Evolutionary conservation across 1,140 invertebrate genomes (phyloP).

Genomic region (Papilio polyxenes): DNA sequence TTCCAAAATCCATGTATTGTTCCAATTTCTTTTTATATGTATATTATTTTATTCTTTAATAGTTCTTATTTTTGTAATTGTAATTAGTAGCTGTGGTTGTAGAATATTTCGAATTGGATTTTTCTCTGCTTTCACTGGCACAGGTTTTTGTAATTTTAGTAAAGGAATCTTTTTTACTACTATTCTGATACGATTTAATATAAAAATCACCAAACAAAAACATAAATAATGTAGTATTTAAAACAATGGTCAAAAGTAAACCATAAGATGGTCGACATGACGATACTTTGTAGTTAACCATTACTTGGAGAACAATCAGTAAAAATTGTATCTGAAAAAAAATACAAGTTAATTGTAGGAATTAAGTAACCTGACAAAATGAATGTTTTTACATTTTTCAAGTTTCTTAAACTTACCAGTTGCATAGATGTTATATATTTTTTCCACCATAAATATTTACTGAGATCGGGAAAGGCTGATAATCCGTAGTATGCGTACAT

Average conservation of each 20-base stretch:
- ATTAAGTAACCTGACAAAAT: too few relatives aligned
- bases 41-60: too few relatives aligned
- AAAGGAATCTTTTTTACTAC: not conserved
- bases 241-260: not conserved
- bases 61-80: too few relatives aligned
- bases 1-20: too few relatives aligned
- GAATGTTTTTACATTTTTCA: too few relatives aligned
- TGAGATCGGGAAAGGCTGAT: constrained; percentile 87
- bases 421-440: constrained; percentile 91
- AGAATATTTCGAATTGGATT: not conserved
- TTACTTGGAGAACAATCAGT: not conserved
- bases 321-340: too few relatives aligned
- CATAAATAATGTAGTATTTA: not conserved
- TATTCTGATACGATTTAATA: not conserved
- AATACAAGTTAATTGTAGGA: too few relatives aligned
- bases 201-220: not conserved
- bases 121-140: not conserved
- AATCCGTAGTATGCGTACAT: constrained; percentile 93
- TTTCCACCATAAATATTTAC: constrained; percentile 95
- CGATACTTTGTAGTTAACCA: not conserved
- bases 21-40: too few relatives aligned
- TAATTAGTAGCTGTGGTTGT: too few relatives aligned
- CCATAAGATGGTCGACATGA: not conserved
- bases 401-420: constrained; percentile 80
- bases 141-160: not conserved